phyloP scores from a whole-genome alignment of 2,113 vertebrate species.

The Hippopotamus amphibius region DNA sequence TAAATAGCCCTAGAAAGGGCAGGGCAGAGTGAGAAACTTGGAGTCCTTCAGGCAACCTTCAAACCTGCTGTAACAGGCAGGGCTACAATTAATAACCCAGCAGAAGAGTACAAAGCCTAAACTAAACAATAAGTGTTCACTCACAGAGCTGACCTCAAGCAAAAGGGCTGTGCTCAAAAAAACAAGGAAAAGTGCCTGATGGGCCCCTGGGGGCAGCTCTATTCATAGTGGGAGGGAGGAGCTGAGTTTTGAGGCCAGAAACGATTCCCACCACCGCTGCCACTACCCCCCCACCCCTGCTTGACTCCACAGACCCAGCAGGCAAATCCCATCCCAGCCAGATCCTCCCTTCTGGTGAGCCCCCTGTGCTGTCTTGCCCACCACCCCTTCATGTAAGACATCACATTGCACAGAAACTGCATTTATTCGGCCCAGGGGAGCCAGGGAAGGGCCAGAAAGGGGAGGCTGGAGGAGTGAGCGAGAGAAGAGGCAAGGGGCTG shows the following conservation, averaged over 20 bases:
- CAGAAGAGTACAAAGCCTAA: neutral
- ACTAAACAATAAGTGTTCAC: too few species aligned
- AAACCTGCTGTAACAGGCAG: neutral
- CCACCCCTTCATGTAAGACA: neutral
- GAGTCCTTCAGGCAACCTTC: neutral
- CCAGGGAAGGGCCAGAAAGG: too few species aligned
- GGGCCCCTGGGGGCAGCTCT: too few species aligned
- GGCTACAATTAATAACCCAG: neutral
- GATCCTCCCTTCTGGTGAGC: neutral
- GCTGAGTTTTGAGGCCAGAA: neutral
- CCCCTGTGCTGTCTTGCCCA: neutral
- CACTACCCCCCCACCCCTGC: too few species aligned
- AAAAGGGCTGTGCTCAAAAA: neutral
- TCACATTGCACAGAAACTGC: rapidly evolving
- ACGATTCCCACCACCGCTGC: neutral
- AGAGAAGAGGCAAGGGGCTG: neutral
- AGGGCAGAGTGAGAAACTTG: neutral
- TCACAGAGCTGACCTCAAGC: neutral
- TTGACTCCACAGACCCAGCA: neutral
- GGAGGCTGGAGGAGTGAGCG: neutral
- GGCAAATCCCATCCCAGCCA: neutral
- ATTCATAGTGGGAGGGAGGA: rapidly evolving
- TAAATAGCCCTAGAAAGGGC: neutral
- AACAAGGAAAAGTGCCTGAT: neutral
- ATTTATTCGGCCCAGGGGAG: neutral